Conservation (phyloP, 1,140 invertebrate species). For the Pristionchus pacificus region DNA sequence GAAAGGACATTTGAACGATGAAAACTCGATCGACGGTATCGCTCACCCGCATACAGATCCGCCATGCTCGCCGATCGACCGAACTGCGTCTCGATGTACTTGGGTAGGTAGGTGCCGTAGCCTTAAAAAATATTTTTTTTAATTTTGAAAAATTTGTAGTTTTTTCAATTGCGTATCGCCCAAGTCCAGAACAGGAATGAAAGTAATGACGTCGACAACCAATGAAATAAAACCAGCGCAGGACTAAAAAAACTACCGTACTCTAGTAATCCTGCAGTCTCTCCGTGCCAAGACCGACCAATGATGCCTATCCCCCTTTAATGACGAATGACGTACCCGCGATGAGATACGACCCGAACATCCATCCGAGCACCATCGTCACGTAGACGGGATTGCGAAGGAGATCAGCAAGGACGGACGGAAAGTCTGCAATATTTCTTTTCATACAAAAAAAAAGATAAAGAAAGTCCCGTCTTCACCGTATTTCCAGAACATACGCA, state of each 20-base stretch:
- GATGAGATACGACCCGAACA: conserved; percentile 32
- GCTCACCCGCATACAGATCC: conserved; percentile 25
- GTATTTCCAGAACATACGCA: no score
- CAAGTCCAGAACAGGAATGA: neutral
- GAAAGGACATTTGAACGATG: neutral
- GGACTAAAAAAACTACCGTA: no score
- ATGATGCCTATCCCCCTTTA: no score
- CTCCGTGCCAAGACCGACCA: no score
- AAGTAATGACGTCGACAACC: no score
- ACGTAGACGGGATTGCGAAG: conserved; percentile 25
- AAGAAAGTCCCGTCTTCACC: no score
- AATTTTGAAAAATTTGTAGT: no score
- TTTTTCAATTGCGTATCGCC: neutral
- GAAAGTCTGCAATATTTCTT: conserved; percentile 15
- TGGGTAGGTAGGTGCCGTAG: conserved; percentile 25
- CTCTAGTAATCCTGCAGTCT: no score
- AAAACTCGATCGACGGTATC: neutral
- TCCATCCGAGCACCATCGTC: conserved; percentile 30
- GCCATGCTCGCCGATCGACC: conserved; percentile 24
- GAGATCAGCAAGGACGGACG: conserved; percentile 19
- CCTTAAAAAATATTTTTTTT: neutral
- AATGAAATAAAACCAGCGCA: no score
- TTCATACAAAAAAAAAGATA: no score
- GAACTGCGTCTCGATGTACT: conserved; percentile 34
- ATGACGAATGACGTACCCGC: conserved; percentile 23